Conservation (phyloP, 2,888 invertebrate genomes). For the Oligia latruncula region DNA sequence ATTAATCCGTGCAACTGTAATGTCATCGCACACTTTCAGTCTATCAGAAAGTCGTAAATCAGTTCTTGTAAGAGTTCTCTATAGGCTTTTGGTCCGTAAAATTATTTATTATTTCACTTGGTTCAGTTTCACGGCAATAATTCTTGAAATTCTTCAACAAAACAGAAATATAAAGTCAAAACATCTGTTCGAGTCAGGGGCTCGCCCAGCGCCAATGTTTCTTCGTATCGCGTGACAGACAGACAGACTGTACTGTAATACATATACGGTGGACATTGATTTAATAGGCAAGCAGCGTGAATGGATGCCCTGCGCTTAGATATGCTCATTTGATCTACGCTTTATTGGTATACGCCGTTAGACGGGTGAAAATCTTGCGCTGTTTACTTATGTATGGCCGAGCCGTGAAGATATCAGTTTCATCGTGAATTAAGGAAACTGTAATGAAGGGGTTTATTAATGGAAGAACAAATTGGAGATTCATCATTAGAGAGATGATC, state of each 20-base stretch:
- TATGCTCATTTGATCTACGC: conserved; percentile 76
- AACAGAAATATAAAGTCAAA: conserved; percentile 54
- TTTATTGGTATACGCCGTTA: conserved; percentile 66
- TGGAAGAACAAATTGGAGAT: conserved; percentile 12
- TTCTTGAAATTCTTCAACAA: conserved; percentile 55
- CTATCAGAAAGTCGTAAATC: conserved; percentile 55
- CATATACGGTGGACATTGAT: conserved; percentile 85
- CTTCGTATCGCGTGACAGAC: conserved; percentile 78
- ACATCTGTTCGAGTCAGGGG: conserved; percentile 62
- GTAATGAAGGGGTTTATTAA: conserved; percentile 33
- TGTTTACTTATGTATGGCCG: conserved; percentile 29
- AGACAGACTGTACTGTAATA: conserved; percentile 72
- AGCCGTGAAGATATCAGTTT: conserved; percentile 53
- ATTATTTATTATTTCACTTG: conserved; percentile 36
- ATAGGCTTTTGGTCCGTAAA: conserved; percentile 29
- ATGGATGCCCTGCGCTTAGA: conserved; percentile 73
- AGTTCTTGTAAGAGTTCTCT: conserved; percentile 41
- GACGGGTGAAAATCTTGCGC: conserved; percentile 54
- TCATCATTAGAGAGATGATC: neutral
- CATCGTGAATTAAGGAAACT: conserved; percentile 38
- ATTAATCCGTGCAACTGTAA: too few species aligned
- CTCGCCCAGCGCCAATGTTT: conserved; percentile 67
- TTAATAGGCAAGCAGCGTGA: conserved; percentile 79
- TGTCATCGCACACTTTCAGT: too few species aligned
- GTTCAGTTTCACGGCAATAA: conserved; percentile 42